These are phyloP conservation scores for Psilopogon haemacephalus DNA, from an alignment of 2,113 vertebrate species.

Conservation along the genomic window DNA sequence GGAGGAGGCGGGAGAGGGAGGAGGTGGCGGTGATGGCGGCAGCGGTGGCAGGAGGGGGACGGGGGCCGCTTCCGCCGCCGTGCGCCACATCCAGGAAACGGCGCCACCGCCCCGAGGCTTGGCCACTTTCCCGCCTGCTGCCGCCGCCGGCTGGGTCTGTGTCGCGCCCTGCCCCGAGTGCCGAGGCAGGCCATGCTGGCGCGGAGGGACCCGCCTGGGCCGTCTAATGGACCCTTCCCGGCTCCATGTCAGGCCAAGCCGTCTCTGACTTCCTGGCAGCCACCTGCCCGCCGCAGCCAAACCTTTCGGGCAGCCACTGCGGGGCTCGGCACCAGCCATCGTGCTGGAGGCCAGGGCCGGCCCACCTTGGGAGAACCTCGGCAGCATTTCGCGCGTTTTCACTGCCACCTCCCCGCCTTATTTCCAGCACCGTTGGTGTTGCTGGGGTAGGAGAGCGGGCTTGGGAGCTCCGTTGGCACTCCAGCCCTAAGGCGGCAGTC, in stretches of 20 bases:
- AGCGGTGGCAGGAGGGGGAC: not conserved
- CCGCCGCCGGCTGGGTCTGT: not conserved
- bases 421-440: not conserved
- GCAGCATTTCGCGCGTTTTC: not conserved
- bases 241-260: not conserved
- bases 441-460: not conserved
- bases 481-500: accelerated
- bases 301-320: too few relatives aligned
- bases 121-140: not conserved
- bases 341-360: not conserved
- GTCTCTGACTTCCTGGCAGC: not conserved
- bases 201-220: not conserved
- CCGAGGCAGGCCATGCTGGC: not conserved
- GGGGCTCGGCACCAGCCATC: not conserved
- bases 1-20: not conserved
- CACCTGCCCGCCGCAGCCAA: not conserved
- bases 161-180: not conserved
- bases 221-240: too few relatives aligned
- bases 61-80: not conserved
- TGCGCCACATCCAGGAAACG: slow-evolving; percentile 18
- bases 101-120: not conserved
- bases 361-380: not conserved
- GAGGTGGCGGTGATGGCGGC: not conserved
- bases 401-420: not conserved
- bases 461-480: not conserved